phyloP scores from a whole-genome alignment of 2,113 vertebrate genomes.

The Engraulis encrasicolus region DNA sequence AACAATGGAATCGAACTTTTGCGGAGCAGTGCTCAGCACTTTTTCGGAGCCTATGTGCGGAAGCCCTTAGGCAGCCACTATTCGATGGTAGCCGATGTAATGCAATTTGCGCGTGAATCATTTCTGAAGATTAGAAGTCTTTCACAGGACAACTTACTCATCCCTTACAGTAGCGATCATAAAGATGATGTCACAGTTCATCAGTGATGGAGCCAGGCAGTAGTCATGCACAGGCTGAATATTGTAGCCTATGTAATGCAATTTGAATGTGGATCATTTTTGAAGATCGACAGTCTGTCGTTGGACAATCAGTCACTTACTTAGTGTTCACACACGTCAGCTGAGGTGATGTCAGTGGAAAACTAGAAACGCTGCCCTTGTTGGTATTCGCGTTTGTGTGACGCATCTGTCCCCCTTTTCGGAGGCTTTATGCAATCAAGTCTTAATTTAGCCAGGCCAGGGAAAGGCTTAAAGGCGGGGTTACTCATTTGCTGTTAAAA shows the following conservation, averaged over 20 bases:
- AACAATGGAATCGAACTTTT: too few species aligned
- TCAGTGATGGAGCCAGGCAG: background rate
- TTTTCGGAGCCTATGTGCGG: too few species aligned
- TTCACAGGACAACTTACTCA: too few species aligned
- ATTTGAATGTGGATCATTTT: background rate
- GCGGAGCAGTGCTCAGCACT: too few species aligned
- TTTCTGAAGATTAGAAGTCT: too few species aligned
- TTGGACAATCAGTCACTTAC: background rate
- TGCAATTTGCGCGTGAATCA: too few species aligned
- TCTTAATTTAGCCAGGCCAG: background rate
- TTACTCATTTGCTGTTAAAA: background rate
- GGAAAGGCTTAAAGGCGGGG: background rate
- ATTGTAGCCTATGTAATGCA: background rate
- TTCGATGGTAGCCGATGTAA: too few species aligned
- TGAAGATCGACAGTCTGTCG: background rate
- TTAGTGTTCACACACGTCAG: background rate
- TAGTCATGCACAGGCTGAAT: background rate
- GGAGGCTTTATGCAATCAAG: conserved; percentile 9
- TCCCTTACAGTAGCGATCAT: too few species aligned
- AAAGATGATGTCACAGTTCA: background rate
- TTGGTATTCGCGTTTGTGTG: background rate
- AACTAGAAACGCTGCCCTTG: background rate
- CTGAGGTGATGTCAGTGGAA: background rate
- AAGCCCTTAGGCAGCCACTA: too few species aligned
- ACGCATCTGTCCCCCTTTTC: background rate